Base-by-base conservation (phyloP, 2,888 invertebrate genomes). In the Pandemis heparana region DNA sequence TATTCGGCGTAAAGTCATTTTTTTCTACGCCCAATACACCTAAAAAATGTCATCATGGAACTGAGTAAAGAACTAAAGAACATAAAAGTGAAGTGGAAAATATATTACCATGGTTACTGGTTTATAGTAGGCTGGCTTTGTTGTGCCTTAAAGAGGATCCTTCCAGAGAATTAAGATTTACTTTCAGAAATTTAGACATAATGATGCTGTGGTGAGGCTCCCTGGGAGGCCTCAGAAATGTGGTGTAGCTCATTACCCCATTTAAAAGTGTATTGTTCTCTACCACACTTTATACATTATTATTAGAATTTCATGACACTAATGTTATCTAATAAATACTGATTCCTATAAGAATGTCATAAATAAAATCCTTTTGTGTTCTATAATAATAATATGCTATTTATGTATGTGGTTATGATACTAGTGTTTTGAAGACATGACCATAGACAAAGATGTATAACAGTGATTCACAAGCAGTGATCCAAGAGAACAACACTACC, bases 141-240 rank as follows among this genome's bases (percentile, higher is more conserved):
- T 18, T 53, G 53, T 18, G 51, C n/a, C 8, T 18, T 53, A 18
- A 18, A 53, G 18, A 56, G 4, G 12, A 5, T 56, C 1, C n/a
- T 12, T 23, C 5, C 23, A 32, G 23, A 56, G 23, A 23, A 56
- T 56, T 9, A 10, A 12, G 23, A 18, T 1, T 18, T 23, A 12
- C 5, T 56, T 53, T 18, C 23, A 12, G 56, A 12, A 56, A 10
- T 23, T 56, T 18, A 4, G 53, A 18, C 53, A 53, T 8, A 56
- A 12, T 56, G 18, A 12, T 23, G 48, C 23, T 23, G 8, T 46
- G 12, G 14, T 53, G 10, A 16, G 38, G 43, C 43, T 46, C 70
- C 70, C 62, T 70, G 63, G 70, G 64, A 65, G 64, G 18, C 18
- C 38, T 59, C 14, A 46, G 38, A 18, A 32, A 59, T n/a, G 46